Base-by-base conservation (phyloP, 2,113 vertebrate species). In the Balaeniceps rex region DNA sequence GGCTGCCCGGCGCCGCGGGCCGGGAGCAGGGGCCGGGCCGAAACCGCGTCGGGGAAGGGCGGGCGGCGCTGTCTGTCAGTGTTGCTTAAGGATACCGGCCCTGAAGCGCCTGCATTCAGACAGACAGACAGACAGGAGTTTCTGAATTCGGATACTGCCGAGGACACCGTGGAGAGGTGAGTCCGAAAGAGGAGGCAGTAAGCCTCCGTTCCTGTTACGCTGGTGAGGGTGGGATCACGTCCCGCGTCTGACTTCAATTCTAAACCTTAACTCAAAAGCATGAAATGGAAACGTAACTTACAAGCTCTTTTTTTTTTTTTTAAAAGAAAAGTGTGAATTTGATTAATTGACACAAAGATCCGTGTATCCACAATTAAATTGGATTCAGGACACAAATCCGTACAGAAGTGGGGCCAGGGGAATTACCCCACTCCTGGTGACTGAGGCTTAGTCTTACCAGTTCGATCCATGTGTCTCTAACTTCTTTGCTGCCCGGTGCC, bases 231-330 rank as follows among this genome's bases (percentile, higher is more conserved):
- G 38, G 58, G 47, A 6, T 34, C 38, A 0, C 23, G 66, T 36
- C 57, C 44, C n/a, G 58, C 54, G 0, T 24, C 55, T 2, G 54
- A 5, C n/a, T 64, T 17, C 19, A 2, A 0, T 44, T n/a, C 55
- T n/a, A 34, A 88, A 44, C 52, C n/a, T 46, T 22, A 9, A 10
- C 7, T 10, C 38, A 6, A 7, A 81, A 52, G 49, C 64, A 26
- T 49, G 55, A 40, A 19, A 10, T 19, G 40, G 33, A 46, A 90
- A 29, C 0, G 8, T 17, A 40, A 25, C 29, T 69, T 69, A 24
- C 3, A 11, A 34, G 17, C 25, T n/a, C 3, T 11, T 14, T 10
- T 23, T 25, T 51, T 19, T 21, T 79, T 54, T 47, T 57, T 22
- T 31, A 7, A 7, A 83, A 34, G 5, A 25, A 52, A 57, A 57